Percentiles rank a stretch among this genome's conserved stretches.
phyloP scores from a whole-genome alignment of 2,113 vertebrate species.

The Phalacrocorax carbo region DNA sequence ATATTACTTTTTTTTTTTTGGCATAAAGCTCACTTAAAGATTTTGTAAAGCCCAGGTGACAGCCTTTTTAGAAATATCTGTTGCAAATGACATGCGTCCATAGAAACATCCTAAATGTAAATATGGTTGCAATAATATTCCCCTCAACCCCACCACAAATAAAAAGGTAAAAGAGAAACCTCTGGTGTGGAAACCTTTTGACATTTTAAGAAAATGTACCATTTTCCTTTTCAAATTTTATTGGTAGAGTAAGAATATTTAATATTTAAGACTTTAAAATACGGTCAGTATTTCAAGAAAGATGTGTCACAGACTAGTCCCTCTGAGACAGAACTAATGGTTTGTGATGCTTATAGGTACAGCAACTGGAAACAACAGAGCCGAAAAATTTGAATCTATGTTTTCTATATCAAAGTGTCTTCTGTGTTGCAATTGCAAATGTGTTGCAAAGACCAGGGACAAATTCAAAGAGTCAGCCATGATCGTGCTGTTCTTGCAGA shows the following conservation, averaged over 20 bases:
- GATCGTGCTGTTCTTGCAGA: background rate
- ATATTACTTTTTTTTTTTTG: background rate
- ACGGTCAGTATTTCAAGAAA: background rate
- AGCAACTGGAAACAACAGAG: background rate
- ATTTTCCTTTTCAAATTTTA: background rate
- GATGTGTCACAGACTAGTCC: background rate
- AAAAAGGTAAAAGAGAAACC: background rate
- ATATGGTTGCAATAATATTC: background rate
- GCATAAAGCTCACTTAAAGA: background rate
- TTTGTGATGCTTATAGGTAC: background rate
- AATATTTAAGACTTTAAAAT: background rate
- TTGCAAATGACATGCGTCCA: rapidly evolving
- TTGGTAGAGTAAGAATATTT: background rate
- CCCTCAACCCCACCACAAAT: background rate
- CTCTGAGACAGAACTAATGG: background rate
- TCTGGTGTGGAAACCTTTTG: background rate
- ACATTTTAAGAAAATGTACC: background rate
- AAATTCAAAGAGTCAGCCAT: background rate
- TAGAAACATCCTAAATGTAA: background rate
- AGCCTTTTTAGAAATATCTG: background rate
- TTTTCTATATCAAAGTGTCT: background rate
- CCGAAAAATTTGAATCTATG: background rate
- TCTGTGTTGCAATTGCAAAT: background rate
- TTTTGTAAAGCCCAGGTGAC: background rate
- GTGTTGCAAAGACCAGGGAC: background rate